Evolutionary conservation across 1,140 invertebrate species (phyloP).

Genomic region (Sarcophaga peregrina): DNA sequence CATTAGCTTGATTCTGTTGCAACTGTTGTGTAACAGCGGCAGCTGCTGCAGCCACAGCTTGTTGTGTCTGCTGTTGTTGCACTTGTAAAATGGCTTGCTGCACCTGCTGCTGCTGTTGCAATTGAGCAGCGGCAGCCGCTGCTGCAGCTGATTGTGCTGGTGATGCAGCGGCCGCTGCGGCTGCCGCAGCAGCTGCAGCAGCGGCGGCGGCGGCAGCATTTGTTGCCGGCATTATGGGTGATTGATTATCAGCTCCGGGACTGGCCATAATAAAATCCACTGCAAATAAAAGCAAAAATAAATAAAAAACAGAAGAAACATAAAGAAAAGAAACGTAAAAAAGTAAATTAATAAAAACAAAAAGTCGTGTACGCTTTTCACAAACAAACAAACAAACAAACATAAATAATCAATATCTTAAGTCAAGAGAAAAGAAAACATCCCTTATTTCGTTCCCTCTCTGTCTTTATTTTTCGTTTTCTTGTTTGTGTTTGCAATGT

Average conservation of each 20-base stretch:
- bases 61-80: conserved; percentile 68
- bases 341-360: conserved; percentile 30
- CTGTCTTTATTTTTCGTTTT: too few species aligned
- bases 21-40: conserved; percentile 61
- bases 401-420: too few species aligned
- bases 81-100: conserved; percentile 65
- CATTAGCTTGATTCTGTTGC: conserved; percentile 51
- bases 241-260: conserved; percentile 69
- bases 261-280: conserved; percentile 68
- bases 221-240: conserved; percentile 69
- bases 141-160: conserved; percentile 73
- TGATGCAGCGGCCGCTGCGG: conserved; percentile 69
- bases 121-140: conserved; percentile 76
- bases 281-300: conserved; percentile 41
- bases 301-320: conserved; percentile 36
- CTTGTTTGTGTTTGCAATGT: too few species aligned
- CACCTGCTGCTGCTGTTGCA: conserved; percentile 65
- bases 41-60: conserved; percentile 75
- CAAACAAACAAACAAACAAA: not conserved
- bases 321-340: conserved; percentile 21
- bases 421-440: too few species aligned
- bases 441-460: too few species aligned
- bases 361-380: not conserved
- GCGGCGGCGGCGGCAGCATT: conserved; percentile 73
- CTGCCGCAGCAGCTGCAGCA: conserved; percentile 73